Percentiles rank a stretch among this genome's conserved stretches.
Evolutionary conservation across 2,888 invertebrate species (phyloP).

Genomic region (Alsophila aescularia): DNA sequence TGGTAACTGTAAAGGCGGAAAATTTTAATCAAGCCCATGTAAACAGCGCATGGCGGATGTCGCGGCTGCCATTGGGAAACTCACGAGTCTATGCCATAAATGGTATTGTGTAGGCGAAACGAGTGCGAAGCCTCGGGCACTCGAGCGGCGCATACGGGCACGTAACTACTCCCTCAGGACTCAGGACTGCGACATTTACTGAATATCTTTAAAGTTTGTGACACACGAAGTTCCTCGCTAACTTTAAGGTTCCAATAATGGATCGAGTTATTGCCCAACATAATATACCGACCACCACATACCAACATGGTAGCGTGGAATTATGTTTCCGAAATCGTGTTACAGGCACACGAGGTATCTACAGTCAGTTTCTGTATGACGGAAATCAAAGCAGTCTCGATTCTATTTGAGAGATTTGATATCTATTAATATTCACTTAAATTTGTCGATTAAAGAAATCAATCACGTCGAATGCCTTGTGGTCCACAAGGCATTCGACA

Average conservation of each 20-base stretch:
- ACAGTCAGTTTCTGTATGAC: not conserved
- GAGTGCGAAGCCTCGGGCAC: constrained; percentile 44
- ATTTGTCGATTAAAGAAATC: constrained; percentile 32
- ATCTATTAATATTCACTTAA: constrained; percentile 30
- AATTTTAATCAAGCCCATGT: constrained; percentile 35
- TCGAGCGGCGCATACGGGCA: constrained; percentile 55
- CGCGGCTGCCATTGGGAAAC: constrained; percentile 25
- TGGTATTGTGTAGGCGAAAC: constrained; percentile 40
- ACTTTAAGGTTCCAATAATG: constrained; percentile 39
- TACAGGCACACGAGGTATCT: no score
- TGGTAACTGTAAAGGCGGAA: constrained; percentile 32
- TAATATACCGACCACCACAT: constrained; percentile 9
- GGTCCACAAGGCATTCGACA: constrained; percentile 21
- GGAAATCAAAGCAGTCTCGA: constrained; percentile 18
- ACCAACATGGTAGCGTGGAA: not conserved
- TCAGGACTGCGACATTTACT: constrained; percentile 53
- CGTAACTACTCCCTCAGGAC: constrained; percentile 64
- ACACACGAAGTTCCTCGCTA: constrained; percentile 31
- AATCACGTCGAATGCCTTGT: constrained; percentile 28
- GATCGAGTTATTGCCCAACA: constrained; percentile 29
- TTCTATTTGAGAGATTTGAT: constrained; percentile 18
- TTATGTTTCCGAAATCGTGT: no score
- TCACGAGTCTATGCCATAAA: constrained; percentile 35
- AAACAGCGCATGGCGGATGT: constrained; percentile 18
- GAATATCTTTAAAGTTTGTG: constrained; percentile 54